Evolutionary conservation across 2,888 invertebrate genomes (phyloP), one percentile per base, ranked within the genome.

Genomic region (Cephus rjabovi): DNA sequence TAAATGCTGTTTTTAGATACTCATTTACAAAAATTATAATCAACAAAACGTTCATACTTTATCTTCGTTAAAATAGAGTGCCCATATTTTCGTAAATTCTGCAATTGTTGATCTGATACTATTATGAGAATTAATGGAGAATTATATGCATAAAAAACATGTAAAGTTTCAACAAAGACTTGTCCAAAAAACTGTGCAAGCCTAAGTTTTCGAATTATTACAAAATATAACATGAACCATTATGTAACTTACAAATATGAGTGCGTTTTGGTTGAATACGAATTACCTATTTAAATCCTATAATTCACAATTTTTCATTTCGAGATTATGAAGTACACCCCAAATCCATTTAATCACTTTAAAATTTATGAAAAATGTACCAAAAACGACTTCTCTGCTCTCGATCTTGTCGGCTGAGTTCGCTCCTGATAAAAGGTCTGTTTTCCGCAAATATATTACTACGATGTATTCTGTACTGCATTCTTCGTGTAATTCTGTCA

Each of bases 401-500:
- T 9, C 15, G 15, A 56, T 56, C 56, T 56, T 56, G 15, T 23
- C 23, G 23, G 9, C 56, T 56, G 23, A 56, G 56, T 9, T 56
- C 56, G 56, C 56, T 56, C 9, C 56, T 56, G 56, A 23, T 9
- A 9, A 23, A 15, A 56, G 9, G 23, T 56, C 56, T 56, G 23
- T 23, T 56, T 23, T 56, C 56, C 56, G 23, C 9, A 23, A 56
- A 56, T 56, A 23, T 23, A 56, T 56, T 9, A 9, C 56, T 56
- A 23, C 56, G 56, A 56, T 56, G 56, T 23, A 56, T 56, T 56
- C 56, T 56, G 23, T 56, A 56, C 56, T 56, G 23, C 56, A 56
- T 56, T 56, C 56, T 71, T 71, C 33, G 34, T 11, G 71, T 9
- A 71, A 76, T 76, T 75, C 80, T 80, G 23, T 82, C 81, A 1